These are phyloP conservation scores for Ciconia maguari DNA, from an alignment of 2,113 vertebrate genomes.

Conservation along the genomic window DNA sequence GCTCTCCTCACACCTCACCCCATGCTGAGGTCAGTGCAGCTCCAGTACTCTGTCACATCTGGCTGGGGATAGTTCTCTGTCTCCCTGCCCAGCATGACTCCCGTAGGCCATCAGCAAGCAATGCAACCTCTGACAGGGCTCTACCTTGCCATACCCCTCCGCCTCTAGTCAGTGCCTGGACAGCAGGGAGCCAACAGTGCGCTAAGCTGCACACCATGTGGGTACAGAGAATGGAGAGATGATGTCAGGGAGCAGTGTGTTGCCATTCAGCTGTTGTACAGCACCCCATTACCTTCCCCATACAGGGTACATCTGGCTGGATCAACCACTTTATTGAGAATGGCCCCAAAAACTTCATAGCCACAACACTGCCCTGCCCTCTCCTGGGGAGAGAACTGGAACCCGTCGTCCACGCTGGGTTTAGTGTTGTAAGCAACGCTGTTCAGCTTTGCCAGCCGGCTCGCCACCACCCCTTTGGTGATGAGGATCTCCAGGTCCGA, in stretches of 20 bases:
- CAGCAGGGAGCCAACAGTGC: not conserved
- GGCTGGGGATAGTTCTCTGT: not conserved
- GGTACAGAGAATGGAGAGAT: not conserved
- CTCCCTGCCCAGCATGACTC: not conserved
- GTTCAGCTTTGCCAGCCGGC: conserved; percentile 77
- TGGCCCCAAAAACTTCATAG: conserved; percentile 84
- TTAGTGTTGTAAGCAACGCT: conserved; percentile 59
- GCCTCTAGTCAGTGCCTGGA: not conserved
- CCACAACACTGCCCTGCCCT: conserved; percentile 79
- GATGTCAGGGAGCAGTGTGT: not conserved
- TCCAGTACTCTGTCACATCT: not conserved
- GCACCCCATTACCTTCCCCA: conserved; percentile 82
- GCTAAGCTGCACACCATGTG: not conserved
- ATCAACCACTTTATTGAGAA: conserved; percentile 79
- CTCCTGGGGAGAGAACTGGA: conserved; percentile 80
- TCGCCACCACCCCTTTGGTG: conserved; percentile 81
- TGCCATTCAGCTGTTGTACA: not conserved
- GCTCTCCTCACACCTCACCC: not conserved
- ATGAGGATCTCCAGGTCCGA: conserved; percentile 86
- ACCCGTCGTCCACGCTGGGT: conserved; percentile 55
- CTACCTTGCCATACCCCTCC: not conserved
- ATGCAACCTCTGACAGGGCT: not conserved
- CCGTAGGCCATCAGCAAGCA: not conserved
- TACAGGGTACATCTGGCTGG: conserved; percentile 81
- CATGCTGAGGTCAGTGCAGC: not conserved